Evolutionary conservation across 2,113 vertebrate genomes (phyloP).

Genomic region (Elanus axillaris): DNA sequence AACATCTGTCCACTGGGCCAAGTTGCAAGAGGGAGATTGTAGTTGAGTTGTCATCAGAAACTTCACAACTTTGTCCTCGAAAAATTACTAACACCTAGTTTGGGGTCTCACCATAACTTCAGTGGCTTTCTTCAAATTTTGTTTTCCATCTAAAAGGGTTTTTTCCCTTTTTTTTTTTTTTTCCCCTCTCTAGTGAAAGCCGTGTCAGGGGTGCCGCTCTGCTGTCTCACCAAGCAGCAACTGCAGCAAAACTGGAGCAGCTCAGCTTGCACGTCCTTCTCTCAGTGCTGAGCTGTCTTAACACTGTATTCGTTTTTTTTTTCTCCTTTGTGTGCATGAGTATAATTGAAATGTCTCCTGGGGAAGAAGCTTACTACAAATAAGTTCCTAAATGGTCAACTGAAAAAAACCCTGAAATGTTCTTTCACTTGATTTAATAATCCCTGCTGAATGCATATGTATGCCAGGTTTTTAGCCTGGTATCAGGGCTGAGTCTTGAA

Average conservation of each 20-base stretch:
- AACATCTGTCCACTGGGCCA: neutral
- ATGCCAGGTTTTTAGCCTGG: neutral
- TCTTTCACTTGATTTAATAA: neutral
- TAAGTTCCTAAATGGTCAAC: neutral
- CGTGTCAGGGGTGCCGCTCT: neutral
- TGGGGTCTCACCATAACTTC: neutral
- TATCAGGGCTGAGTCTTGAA: neutral
- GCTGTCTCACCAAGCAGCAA: neutral
- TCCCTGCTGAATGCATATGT: neutral
- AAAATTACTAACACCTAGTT: neutral
- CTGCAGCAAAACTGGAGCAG: neutral
- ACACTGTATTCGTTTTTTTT: neutral
- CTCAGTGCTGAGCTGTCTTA: neutral
- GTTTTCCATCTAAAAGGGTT: neutral
- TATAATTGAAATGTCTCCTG: neutral
- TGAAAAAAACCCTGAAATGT: neutral
- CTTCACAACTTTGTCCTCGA: neutral
- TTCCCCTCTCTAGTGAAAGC: fast-evolving
- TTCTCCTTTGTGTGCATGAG: neutral
- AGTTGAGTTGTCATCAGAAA: neutral
- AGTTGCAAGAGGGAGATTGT: neutral
- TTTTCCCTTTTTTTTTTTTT: neutral
- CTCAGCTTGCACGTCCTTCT: neutral
- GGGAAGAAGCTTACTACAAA: neutral
- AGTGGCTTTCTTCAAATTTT: neutral